Conservation (phyloP, 2,797 vertebrate genomes). For the Acropternis orthonyx region DNA sequence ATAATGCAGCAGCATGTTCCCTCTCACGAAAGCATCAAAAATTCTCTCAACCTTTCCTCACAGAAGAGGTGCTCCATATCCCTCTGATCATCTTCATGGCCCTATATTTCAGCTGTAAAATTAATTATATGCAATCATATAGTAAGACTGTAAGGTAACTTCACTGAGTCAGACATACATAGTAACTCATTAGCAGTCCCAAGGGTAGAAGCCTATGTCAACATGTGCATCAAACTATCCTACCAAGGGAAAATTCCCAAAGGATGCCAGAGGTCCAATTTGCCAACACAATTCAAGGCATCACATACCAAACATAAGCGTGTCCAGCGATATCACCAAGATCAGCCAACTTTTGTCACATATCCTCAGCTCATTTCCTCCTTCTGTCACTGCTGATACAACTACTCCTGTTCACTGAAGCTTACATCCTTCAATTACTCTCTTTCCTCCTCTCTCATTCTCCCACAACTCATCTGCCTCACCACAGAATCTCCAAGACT, state of each 20-base stretch:
- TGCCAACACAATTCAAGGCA: not conserved
- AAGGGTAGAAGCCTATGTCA: not conserved
- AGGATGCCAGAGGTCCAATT: not conserved
- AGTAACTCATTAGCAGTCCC: not conserved
- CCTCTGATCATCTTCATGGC: not conserved
- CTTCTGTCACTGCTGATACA: not conserved
- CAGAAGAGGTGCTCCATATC: not conserved
- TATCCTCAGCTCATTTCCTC: constrained; percentile 3
- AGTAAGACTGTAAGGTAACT: not conserved
- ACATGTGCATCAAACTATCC: accelerated
- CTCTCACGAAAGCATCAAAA: not conserved
- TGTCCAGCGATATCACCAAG: not conserved
- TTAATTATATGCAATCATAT: not conserved
- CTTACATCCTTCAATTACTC: constrained; percentile 31
- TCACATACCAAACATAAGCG: not conserved
- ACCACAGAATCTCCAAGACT: not conserved
- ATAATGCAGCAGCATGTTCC: not conserved
- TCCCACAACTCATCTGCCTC: not conserved
- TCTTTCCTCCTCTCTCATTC: not conserved
- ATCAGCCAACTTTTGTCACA: not conserved
- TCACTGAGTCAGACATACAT: not conserved
- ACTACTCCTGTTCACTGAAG: not conserved
- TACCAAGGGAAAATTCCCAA: not conserved
- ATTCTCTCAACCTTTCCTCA: not conserved
- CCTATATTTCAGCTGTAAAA: not conserved